Conservation (phyloP, 2,113 vertebrate species). For the Pungitius pungitius region DNA sequence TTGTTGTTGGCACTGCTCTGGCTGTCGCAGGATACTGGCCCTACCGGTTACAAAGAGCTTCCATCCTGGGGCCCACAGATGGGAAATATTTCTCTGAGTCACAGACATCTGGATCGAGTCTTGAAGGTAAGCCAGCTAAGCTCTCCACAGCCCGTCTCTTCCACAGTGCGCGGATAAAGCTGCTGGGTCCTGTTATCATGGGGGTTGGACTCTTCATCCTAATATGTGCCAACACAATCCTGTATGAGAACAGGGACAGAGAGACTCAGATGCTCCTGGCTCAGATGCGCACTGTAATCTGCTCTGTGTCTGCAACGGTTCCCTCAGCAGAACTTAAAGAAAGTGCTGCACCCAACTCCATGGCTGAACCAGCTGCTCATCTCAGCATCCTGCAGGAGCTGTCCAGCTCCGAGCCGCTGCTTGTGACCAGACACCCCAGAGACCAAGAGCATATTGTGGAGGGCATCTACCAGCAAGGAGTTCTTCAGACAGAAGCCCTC, state of each 20-base stretch:
- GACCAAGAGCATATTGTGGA: constrained; percentile 59
- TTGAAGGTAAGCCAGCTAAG: constrained; percentile 78
- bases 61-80: constrained; percentile 36
- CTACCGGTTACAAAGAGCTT: constrained; percentile 71
- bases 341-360: constrained; percentile 54
- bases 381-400: constrained; percentile 80
- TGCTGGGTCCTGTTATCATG: constrained; percentile 95
- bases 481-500: constrained; percentile 71
- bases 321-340: constrained; percentile 75
- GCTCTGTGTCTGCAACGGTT: constrained; percentile 77
- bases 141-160: constrained; percentile 68
- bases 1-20: constrained; percentile 89
- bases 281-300: constrained; percentile 88
- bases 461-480: constrained; percentile 64
- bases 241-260: constrained; percentile 96
- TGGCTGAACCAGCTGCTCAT: constrained; percentile 72
- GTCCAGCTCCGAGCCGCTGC: constrained; percentile 80
- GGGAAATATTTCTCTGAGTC: constrained; percentile 41
- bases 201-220: constrained; percentile 96
- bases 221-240: constrained; percentile 96
- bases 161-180: constrained; percentile 89
- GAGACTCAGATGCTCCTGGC: constrained; percentile 90
- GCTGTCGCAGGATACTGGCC: constrained; percentile 96
- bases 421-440: constrained; percentile 53
- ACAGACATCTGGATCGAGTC: constrained; percentile 61